Evolutionary conservation across 2,113 vertebrate species (phyloP).

Genomic region (Tilapia sparmanii): DNA sequence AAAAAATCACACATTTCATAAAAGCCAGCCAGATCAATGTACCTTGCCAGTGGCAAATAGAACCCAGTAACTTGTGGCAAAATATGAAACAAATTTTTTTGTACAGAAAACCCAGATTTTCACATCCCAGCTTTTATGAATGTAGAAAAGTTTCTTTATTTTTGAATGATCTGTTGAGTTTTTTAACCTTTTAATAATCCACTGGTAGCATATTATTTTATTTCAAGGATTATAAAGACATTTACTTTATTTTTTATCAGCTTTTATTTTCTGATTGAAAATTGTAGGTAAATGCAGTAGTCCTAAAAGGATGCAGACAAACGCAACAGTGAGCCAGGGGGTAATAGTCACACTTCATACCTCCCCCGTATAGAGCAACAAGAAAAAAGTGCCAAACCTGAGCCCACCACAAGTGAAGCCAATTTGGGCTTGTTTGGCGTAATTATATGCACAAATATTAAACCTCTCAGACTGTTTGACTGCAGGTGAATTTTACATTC

Average conservation of each 20-base stretch:
- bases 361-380: not conserved
- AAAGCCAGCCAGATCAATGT: slow-evolving; percentile 11
- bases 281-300: not conserved
- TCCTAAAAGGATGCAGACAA: not conserved
- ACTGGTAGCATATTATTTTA: not conserved
- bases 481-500: not conserved
- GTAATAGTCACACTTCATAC: not conserved
- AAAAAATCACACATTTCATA: slow-evolving; percentile 8
- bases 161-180: not conserved
- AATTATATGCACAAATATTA: not conserved
- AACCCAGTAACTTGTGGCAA: not conserved
- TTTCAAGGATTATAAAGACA: not conserved
- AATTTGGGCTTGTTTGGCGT: not conserved
- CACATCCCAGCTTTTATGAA: not conserved
- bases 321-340: not conserved
- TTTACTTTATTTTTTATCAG: not conserved
- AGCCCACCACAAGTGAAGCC: not conserved
- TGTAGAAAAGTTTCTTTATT: not conserved
- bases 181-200: not conserved
- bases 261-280: not conserved
- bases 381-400: not conserved
- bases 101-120: not conserved
- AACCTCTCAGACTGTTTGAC: not conserved
- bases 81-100: not conserved
- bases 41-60: not conserved